Conservation (phyloP, 2,113 vertebrate species). For the Sapayoa aenigma region DNA sequence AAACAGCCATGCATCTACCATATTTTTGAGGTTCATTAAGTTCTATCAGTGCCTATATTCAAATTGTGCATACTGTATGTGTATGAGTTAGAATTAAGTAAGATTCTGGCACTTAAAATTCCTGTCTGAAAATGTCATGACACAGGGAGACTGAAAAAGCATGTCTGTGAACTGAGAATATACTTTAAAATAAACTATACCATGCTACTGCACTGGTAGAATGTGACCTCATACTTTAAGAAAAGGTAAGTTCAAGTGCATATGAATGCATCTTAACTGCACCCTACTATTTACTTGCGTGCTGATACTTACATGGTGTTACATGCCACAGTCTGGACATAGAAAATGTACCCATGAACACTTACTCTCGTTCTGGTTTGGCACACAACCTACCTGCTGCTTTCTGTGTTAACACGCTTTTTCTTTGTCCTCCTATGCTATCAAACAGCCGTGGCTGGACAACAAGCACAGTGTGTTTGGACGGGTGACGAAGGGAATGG, state of each 20-base stretch:
- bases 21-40: neutral
- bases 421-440: neutral
- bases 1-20: neutral
- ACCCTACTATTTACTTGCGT: neutral
- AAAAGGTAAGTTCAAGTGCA: neutral
- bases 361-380: neutral
- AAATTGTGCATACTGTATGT: neutral
- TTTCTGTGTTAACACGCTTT: neutral
- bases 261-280: neutral
- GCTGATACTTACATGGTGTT: neutral
- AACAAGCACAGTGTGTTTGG: conserved; percentile 99
- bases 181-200: neutral
- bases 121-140: neutral
- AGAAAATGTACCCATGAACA: neutral
- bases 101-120: neutral
- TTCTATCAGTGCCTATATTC: neutral
- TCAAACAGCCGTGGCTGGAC: conserved; percentile 91
- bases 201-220: neutral
- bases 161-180: neutral
- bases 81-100: neutral
- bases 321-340: neutral
- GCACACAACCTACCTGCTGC: neutral
- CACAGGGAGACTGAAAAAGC: neutral
- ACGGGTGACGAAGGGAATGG: conserved; percentile 95
- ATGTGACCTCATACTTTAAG: neutral